Evolutionary conservation across 1,140 invertebrate species (phyloP), one percentile per base, ranked within the genome.

Genomic region (Phthorimaea operculella): DNA sequence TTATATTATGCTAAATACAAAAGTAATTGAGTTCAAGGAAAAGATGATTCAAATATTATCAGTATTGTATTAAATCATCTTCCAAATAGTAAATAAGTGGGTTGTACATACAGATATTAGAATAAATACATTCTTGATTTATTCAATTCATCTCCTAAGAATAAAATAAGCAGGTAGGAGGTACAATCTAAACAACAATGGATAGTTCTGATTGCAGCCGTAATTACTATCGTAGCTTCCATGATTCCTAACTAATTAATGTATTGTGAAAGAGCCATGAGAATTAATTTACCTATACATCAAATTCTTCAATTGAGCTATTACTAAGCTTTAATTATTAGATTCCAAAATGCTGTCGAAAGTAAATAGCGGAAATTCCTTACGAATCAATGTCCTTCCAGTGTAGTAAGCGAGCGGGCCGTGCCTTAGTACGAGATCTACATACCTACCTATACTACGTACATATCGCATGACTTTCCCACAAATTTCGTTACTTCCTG

Each of bases 331-430:
- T 12, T 2, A 39, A 39, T n/a, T n/a, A 39, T 39, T 12, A 9
- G 36, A 2, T 39, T 4, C n/a, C 36, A n/a, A n/a, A 12, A 9
- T n/a, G 36, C n/a, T 10, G 36, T 54, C 18, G n/a, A 58, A 33
- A 33, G 48, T 51, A 59, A 59, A 55, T 56, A 60, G 36, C 54
- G 52, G 51, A 57, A 51, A 53, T 33, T 50, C 44, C 42, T 10
- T 47, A 54, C 33, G 49, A 66, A 68, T 68, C 66, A 61, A 68
- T 68, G 63, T 63, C 61, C 60, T 62, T 59, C 51, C 54, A 53
- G 52, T 48, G 21, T 67, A 68, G 63, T 42, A 63, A 69, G 63
- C 67, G 62, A 64, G 64, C 64, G 65, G 64, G 65, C 60, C 56
- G 63, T 63, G 66, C 54, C 66, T 57, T 54, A 33, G 52, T 55